These are phyloP conservation scores for Ramphastos sulfuratus DNA, from an alignment of 2,113 vertebrate species.

Conservation along the genomic window DNA sequence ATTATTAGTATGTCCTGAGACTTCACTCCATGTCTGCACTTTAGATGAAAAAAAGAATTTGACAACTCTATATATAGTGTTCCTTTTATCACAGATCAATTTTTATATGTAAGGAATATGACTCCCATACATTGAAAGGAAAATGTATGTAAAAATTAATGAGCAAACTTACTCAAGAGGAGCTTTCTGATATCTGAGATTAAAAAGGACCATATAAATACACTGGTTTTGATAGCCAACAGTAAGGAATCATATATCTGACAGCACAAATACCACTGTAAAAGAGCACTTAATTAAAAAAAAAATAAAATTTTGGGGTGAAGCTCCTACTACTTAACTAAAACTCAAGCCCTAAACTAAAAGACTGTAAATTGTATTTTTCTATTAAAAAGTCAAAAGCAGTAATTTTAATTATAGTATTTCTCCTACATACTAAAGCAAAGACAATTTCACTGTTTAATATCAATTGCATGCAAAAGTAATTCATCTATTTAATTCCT, in stretches of 20 bases:
- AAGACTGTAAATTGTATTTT: not conserved
- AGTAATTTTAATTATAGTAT: not conserved
- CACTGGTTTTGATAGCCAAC: not conserved
- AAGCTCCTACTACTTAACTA: not conserved
- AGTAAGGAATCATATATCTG: not conserved
- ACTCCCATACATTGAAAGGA: not conserved
- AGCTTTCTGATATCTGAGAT: not conserved
- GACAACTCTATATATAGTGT: not conserved
- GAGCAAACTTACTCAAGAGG: not conserved
- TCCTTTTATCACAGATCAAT: not conserved
- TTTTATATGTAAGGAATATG: not conserved
- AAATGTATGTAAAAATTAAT: not conserved
- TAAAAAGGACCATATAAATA: not conserved
- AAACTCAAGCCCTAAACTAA: not conserved
- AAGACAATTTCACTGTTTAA: not conserved
- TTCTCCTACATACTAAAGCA: not conserved
- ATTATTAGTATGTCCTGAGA: not conserved
- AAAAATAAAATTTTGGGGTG: not conserved
- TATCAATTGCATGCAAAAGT: constrained; percentile 11
- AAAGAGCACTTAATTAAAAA: rapidly evolving
- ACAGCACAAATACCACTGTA: not conserved
- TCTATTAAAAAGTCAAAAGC: not conserved
- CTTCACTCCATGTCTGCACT: not conserved
- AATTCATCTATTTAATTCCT: constrained; percentile 9
- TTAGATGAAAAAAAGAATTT: not conserved